These are phyloP conservation scores for Flexamia atlantica DNA, from an alignment of 2,888 invertebrate species.

Conservation along the genomic window DNA sequence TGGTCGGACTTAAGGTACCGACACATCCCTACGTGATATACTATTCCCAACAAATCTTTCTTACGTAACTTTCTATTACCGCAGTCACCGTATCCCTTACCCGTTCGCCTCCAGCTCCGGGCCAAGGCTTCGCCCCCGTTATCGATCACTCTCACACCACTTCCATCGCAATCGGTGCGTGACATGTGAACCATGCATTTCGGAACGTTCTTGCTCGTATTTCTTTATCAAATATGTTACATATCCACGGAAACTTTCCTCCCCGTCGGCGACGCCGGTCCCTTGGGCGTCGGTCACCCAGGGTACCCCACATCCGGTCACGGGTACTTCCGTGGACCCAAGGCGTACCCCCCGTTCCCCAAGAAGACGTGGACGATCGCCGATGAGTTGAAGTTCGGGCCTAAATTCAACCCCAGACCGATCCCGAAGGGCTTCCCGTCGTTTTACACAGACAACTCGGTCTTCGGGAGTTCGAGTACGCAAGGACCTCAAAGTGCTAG, in stretches of 20 bases:
- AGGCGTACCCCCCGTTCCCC: constrained; percentile 7
- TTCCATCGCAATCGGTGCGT: not conserved
- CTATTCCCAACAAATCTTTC: too few species aligned
- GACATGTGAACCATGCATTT: not conserved
- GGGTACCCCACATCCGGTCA: not conserved
- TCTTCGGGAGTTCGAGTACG: not conserved
- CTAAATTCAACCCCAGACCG: not conserved
- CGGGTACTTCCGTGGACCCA: not conserved
- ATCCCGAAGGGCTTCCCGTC: not conserved
- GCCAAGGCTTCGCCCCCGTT: not conserved
- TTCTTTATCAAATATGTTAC: not conserved
- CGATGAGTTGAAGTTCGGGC: constrained; percentile 7
- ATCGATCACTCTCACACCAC: not conserved
- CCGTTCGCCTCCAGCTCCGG: not conserved
- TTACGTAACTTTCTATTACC: too few species aligned
- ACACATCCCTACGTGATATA: too few species aligned
- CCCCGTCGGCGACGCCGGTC: not conserved
- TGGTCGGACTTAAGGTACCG: too few species aligned
- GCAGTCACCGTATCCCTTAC: too few species aligned
- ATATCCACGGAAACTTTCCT: not conserved
- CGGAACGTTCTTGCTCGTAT: not conserved
- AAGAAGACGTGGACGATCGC: constrained; percentile 16
- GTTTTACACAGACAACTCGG: not conserved
- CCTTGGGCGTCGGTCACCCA: not conserved
- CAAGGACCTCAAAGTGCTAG: not conserved